Conservation (phyloP, 2,113 vertebrate genomes). For the Plotosus lineatus region DNA sequence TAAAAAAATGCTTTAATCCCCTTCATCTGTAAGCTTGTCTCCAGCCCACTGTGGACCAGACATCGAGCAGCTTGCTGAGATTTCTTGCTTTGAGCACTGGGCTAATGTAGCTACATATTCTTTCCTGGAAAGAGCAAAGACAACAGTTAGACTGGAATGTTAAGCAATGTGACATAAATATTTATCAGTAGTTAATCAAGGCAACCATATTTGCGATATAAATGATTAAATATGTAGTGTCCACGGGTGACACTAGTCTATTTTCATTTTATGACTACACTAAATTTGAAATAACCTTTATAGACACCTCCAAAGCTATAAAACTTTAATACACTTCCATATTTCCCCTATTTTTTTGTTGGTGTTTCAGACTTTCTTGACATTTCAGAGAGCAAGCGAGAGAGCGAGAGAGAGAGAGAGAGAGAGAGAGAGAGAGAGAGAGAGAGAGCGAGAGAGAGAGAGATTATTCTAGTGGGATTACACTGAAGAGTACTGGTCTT, state of each 20-base stretch:
- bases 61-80: constrained; percentile 65
- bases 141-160: constrained; percentile 53
- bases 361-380: background rate
- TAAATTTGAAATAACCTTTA: background rate
- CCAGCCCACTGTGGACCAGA: constrained; percentile 42
- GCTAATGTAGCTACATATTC: constrained; percentile 57
- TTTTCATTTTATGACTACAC: background rate
- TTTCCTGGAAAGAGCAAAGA: constrained; percentile 65
- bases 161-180: constrained; percentile 15
- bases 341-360: background rate
- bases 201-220: background rate
- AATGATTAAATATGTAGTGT: background rate
- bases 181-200: background rate
- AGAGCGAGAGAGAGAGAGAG: constrained; percentile 49
- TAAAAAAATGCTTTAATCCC: constrained; percentile 34
- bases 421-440: constrained; percentile 45
- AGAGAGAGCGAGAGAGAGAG: constrained; percentile 25
- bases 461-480: constrained; percentile 51
- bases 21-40: constrained; percentile 50
- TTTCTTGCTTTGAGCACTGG: constrained; percentile 56
- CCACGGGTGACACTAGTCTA: background rate
- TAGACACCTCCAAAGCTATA: background rate
- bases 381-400: background rate
- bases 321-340: background rate
- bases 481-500: constrained; percentile 7